phyloP scores from a whole-genome alignment of 2,888 invertebrate species.

The Argynnis bischoffii region DNA sequence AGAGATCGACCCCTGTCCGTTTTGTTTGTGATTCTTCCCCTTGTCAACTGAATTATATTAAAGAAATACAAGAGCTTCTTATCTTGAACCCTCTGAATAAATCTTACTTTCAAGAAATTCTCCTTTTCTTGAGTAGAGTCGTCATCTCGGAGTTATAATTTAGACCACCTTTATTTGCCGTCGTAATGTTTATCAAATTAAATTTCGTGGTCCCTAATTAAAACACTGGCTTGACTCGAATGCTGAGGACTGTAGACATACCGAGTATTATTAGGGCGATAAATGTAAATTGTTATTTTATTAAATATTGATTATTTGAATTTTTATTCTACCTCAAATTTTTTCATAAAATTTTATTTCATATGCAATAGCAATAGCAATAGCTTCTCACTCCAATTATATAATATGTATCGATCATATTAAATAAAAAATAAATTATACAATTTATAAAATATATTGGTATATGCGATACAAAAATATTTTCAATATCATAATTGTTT shows the following conservation, averaged over 20 bases:
- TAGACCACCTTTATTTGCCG: conserved; percentile 39
- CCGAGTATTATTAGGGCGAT: neutral
- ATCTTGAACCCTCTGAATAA: conserved; percentile 67
- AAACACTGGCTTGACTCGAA: conserved; percentile 34
- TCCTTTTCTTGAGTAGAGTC: conserved; percentile 38
- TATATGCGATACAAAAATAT: too few species aligned
- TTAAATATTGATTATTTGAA: conserved; percentile 9
- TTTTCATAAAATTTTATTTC: too few species aligned
- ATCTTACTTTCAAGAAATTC: conserved; percentile 61
- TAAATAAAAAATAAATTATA: too few species aligned
- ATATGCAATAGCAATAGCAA: too few species aligned
- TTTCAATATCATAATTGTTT: too few species aligned
- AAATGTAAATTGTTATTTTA: conserved; percentile 11
- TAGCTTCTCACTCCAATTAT: too few species aligned
- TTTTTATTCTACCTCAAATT: conserved; percentile 3
- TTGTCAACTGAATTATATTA: conserved; percentile 71
- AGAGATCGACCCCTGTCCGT: conserved; percentile 55
- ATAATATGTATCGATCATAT: too few species aligned
- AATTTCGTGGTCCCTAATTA: conserved; percentile 42
- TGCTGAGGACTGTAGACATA: conserved; percentile 18
- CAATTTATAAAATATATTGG: too few species aligned
- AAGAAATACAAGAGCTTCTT: conserved; percentile 65
- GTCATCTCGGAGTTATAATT: conserved; percentile 42
- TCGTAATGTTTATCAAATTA: conserved; percentile 43
- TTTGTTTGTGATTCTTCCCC: conserved; percentile 63